These are phyloP conservation scores for Hermaeophaga mercurialis DNA, from an alignment of 2,888 invertebrate species.

Conservation along the genomic window DNA sequence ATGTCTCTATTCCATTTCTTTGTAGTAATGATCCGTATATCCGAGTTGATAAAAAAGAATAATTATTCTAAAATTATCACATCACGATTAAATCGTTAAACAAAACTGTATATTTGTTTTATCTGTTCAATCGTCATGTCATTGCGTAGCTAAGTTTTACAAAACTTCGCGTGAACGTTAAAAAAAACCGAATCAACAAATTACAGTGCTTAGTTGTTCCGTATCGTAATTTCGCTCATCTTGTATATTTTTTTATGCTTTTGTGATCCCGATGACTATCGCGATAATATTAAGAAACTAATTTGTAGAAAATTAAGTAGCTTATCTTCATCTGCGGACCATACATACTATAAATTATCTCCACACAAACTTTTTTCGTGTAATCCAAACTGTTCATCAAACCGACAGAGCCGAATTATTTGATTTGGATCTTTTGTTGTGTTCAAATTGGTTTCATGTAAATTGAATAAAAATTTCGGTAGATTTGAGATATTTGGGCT, in stretches of 20 bases:
- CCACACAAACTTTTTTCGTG: constrained; percentile 43
- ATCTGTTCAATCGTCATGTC: constrained; percentile 11
- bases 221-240: constrained; percentile 21
- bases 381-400: constrained; percentile 18
- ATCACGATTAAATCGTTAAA: constrained; percentile 5
- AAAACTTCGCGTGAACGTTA: constrained; percentile 19
- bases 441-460: neutral
- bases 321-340: constrained; percentile 39
- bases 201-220: constrained; percentile 25
- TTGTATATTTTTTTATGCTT: constrained; percentile 27
- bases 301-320: constrained; percentile 29
- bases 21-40: too few species aligned
- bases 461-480: neutral
- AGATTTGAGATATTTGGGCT: too few species aligned
- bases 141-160: constrained; percentile 10
- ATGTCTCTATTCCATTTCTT: too few species aligned
- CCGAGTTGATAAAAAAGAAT: neutral
- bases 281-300: constrained; percentile 28
- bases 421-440: constrained; percentile 23
- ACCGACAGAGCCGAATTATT: constrained; percentile 8
- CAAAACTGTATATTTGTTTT: constrained; percentile 16
- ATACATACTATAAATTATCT: constrained; percentile 24
- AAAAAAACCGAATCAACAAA: constrained; percentile 27
- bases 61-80: constrained; percentile 9
- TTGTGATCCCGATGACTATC: constrained; percentile 27